Base-by-base conservation (phyloP, 2,113 vertebrate species). In the Calyptomena viridis region DNA sequence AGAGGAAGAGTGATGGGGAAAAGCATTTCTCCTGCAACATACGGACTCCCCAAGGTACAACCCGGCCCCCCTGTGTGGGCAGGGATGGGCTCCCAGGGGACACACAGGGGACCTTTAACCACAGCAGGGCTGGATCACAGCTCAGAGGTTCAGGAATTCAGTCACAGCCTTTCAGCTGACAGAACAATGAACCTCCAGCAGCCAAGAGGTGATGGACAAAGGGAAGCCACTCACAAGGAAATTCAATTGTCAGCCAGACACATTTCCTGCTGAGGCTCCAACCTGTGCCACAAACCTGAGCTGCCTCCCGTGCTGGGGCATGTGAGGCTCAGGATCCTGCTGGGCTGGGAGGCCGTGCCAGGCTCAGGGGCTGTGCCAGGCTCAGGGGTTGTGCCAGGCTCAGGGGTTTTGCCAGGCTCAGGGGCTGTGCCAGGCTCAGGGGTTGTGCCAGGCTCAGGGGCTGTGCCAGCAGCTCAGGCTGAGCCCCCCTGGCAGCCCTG, bases 101-200 rank as follows among this genome's bases (percentile, higher is more conserved):
- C 40, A 68, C 20, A 2, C 3, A 5, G 0, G 2, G 8, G 42
- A 21, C 14, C 42, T 58, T 63, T 8, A 30, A 33, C 60, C 90
- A 56, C 90, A 33, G 4, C 15, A 19, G 66, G 62, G 77, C 78
- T 90, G 3, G 0, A 16, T 6, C 12, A 17, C 39, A 35, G 79
- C 64, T 5, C 0, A 42, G 18, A 91, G 71, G 78, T 84, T 94
- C 92, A 91, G 47, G 37, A 93, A 87, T 93, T 96, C 96, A 89
- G 42, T 3, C 69, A 6, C 25, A 89, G 63, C 89, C 79, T 40
- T 62, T 84, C 87, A 81, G 95, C 93, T 89, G 87, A 77, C 93
- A 74, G 67, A 93, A 87, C 89, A 87, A 88, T 28, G 80, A 84
- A 84, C 64, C 79, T 58, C 28, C 84, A 40, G 91, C 84, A 95